These are phyloP conservation scores for Drosophila dunni DNA, from an alignment of 1,140 invertebrate genomes.

Conservation along the genomic window DNA sequence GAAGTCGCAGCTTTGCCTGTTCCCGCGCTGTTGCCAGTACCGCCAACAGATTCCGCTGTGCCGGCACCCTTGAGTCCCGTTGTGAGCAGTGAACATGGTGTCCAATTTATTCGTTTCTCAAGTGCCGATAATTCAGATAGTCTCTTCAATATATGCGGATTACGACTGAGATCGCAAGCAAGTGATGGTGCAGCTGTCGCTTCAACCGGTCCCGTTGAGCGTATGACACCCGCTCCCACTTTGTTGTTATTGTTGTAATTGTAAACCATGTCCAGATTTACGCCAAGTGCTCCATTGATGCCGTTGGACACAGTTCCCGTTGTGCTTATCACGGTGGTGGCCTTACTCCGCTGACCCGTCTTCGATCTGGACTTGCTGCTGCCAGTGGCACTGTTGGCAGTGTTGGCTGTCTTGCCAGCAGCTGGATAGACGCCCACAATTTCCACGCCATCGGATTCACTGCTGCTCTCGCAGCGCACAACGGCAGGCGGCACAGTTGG, in stretches of 20 bases:
- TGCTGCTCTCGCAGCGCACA: constrained; percentile 68
- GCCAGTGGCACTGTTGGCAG: constrained; percentile 1
- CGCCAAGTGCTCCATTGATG: constrained; percentile 51
- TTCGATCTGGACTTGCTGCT: constrained; percentile 34
- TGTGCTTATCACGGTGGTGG: constrained; percentile 19
- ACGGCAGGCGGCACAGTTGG: constrained; percentile 21
- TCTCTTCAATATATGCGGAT: constrained; percentile 54
- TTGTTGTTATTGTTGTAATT: constrained; percentile 55
- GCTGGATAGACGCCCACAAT: constrained; percentile 75
- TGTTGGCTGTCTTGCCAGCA: background rate
- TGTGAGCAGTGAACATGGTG: constrained; percentile 23
- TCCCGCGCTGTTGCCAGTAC: background rate
- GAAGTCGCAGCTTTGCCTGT: background rate
- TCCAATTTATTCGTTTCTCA: constrained; percentile 61
- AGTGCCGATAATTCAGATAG: constrained; percentile 54
- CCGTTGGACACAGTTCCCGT: constrained; percentile 27
- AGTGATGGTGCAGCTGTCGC: background rate
- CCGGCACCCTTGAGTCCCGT: constrained; percentile 29
- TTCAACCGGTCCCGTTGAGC: background rate
- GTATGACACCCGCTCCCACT: constrained; percentile 17
- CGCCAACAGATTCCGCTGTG: background rate
- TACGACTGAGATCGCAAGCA: constrained; percentile 51
- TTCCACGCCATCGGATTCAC: constrained; percentile 80
- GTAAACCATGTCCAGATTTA: constrained; percentile 57
- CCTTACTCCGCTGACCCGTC: constrained; percentile 47